Evolutionary conservation across 1,140 invertebrate species (phyloP).

Genomic region (Drosophila murphyi): DNA sequence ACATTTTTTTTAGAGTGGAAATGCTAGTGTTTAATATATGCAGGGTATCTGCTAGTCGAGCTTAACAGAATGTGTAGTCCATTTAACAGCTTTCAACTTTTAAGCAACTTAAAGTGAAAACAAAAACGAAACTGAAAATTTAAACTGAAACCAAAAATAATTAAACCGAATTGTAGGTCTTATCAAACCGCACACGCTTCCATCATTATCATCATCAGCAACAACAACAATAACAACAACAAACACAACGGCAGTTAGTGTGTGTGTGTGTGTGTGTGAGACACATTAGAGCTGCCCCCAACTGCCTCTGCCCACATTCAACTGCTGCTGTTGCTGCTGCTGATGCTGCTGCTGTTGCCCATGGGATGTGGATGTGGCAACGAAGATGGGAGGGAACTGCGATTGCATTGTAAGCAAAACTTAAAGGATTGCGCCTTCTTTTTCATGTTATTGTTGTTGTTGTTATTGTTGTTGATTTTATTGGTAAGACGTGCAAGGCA

Average conservation of each 20-base stretch:
- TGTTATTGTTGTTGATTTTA: conserved; percentile 71
- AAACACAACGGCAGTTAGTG: background rate
- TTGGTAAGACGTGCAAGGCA: conserved; percentile 74
- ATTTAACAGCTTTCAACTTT: conserved; percentile 4
- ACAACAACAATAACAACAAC: conserved; percentile 14
- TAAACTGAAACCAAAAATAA: conserved; percentile 27
- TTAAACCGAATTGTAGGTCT: conserved; percentile 50
- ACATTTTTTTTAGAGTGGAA: no score
- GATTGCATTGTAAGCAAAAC: conserved; percentile 63
- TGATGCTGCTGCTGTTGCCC: background rate
- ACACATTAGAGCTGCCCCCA: conserved; percentile 70
- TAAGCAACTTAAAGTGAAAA: conserved; percentile 21
- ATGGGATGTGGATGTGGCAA: conserved; percentile 4
- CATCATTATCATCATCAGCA: conserved; percentile 43
- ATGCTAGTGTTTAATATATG: no score
- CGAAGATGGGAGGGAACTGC: background rate
- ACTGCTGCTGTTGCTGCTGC: background rate
- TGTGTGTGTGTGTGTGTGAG: conserved; percentile 30
- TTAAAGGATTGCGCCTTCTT: conserved; percentile 70
- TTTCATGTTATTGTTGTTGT: conserved; percentile 24
- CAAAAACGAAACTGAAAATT: conserved; percentile 3
- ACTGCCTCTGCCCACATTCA: background rate
- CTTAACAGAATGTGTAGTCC: no score
- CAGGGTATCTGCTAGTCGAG: no score
- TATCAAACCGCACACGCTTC: conserved; percentile 77